These are phyloP conservation scores for Gorsachius goisagi DNA, from an alignment of 2,113 vertebrate species.

Conservation along the genomic window DNA sequence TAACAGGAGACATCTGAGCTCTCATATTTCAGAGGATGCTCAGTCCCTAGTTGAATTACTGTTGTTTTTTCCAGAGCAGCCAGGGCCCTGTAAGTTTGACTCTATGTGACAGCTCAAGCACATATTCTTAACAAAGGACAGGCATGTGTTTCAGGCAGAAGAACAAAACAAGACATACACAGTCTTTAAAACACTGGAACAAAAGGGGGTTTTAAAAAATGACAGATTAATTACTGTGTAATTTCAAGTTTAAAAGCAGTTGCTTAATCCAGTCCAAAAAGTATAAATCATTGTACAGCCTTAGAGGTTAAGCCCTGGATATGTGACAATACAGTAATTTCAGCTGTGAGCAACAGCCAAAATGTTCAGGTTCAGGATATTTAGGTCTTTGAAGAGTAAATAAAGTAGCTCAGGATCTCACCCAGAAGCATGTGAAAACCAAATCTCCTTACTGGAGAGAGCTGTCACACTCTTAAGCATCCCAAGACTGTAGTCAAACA, in stretches of 20 bases:
- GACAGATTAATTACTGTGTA: neutral
- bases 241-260: neutral
- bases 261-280: neutral
- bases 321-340: neutral
- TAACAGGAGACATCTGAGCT: neutral
- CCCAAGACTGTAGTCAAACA: neutral
- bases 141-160: neutral
- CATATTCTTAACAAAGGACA: neutral
- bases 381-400: neutral
- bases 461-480: neutral
- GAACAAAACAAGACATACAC: neutral
- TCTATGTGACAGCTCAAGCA: slow-evolving; percentile 9
- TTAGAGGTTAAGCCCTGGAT: neutral
- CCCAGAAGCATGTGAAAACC: neutral
- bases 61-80: neutral
- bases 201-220: neutral
- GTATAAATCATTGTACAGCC: neutral
- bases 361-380: neutral
- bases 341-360: neutral
- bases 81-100: neutral
- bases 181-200: neutral
- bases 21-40: neutral
- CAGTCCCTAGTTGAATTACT: neutral
- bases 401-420: neutral
- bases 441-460: neutral